These are phyloP conservation scores for Phrynosoma blainvillii DNA, from an alignment of 2,113 vertebrate species.

Conservation along the genomic window DNA sequence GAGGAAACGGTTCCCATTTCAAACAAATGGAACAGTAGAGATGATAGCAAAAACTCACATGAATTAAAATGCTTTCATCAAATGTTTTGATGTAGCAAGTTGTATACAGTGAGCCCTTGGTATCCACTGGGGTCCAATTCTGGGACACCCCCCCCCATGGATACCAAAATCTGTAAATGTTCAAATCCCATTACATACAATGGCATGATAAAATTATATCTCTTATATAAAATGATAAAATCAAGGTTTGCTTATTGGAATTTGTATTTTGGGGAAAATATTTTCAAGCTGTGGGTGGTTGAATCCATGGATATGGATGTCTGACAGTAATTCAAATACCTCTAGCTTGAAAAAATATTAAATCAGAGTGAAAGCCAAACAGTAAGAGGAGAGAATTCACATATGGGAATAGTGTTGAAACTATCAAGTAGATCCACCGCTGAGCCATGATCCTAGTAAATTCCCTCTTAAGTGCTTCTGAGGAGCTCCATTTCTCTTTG, in stretches of 20 bases:
- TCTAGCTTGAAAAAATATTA: neutral
- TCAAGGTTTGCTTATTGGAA: too few species aligned
- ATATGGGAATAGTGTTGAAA: neutral
- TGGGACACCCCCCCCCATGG: too few species aligned
- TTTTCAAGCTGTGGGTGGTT: too few species aligned
- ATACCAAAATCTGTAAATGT: too few species aligned
- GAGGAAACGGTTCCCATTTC: neutral
- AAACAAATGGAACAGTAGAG: neutral
- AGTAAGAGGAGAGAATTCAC: neutral
- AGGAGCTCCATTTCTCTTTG: slow-evolving; percentile 2
- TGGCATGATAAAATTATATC: too few species aligned
- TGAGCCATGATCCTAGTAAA: neutral
- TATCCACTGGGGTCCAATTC: neutral
- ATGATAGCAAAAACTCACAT: neutral
- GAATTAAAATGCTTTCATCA: neutral
- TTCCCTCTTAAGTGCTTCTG: neutral
- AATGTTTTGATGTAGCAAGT: neutral
- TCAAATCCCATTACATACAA: too few species aligned
- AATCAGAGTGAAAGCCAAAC: neutral
- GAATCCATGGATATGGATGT: too few species aligned
- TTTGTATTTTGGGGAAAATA: too few species aligned
- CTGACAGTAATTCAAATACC: neutral
- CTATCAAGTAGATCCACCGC: neutral
- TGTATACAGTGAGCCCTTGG: neutral
- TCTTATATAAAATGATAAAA: too few species aligned